Percentiles rank a stretch among this genome's conserved stretches.
phyloP scores from a whole-genome alignment of 2,113 vertebrate species.

The Neodontobutis hainanensis region DNA sequence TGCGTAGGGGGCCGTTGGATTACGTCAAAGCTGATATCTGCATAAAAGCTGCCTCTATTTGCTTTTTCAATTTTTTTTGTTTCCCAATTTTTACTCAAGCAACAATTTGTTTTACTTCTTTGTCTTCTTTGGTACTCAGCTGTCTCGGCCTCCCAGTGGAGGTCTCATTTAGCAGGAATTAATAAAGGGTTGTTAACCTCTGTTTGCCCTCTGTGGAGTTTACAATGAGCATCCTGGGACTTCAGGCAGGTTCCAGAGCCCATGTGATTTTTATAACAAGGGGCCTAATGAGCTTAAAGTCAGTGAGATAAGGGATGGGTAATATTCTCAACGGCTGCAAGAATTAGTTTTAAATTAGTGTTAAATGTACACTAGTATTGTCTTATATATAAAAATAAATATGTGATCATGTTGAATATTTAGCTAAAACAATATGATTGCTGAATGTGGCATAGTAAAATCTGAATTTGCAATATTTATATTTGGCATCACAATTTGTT shows the following conservation, averaged over 20 bases:
- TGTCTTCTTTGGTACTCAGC: constrained; percentile 9
- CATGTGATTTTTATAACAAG: constrained; percentile 49
- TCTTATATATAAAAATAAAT: no score
- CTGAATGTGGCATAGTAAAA: no score
- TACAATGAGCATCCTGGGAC: constrained; percentile 57
- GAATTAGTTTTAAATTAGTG: no score
- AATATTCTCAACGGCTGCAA: background rate
- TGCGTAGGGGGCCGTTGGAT: constrained; percentile 35
- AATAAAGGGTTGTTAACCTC: constrained; percentile 66
- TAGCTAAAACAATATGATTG: no score
- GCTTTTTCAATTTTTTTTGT: constrained; percentile 14
- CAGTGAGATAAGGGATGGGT: constrained; percentile 15
- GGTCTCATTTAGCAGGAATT: constrained; percentile 57
- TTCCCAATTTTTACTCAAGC: background rate
- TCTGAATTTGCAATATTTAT: no score
- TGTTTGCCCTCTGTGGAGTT: constrained; percentile 52
- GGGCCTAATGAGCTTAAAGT: constrained; percentile 7
- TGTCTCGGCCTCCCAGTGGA: constrained; percentile 28
- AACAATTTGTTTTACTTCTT: background rate
- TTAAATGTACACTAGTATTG: no score
- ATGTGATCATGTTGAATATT: no score
- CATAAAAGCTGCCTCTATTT: constrained; percentile 15
- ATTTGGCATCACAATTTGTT: no score
- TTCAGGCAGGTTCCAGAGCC: constrained; percentile 25
- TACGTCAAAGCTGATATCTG: constrained; percentile 26